Percentiles rank a stretch among this genome's conserved stretches.
Evolutionary conservation across 2,797 vertebrate species (phyloP).

Genomic region (Alfaro cultratus): DNA sequence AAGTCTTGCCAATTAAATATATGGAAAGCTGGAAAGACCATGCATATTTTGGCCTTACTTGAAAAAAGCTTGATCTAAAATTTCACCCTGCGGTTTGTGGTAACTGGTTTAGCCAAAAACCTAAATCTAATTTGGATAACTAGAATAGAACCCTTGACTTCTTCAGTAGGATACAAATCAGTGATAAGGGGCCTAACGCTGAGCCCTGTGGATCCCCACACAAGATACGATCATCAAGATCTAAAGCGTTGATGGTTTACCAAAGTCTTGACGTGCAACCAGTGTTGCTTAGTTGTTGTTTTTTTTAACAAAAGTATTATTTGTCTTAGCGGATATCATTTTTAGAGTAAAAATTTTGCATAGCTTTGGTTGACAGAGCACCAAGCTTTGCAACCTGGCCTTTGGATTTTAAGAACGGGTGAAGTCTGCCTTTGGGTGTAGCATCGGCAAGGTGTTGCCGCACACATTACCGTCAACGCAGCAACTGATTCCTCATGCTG

Average conservation of each 20-base stretch:
- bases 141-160: background rate
- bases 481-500: background rate
- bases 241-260: background rate
- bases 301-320: background rate
- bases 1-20: too few relatives aligned
- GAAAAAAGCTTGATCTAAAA: background rate
- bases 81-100: background rate
- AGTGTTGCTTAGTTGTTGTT: background rate
- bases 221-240: background rate
- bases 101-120: background rate
- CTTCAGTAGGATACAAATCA: background rate
- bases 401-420: background rate
- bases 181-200: background rate
- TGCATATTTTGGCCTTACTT: background rate
- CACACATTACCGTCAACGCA: background rate
- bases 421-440: background rate
- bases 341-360: background rate
- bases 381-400: background rate
- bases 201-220: background rate
- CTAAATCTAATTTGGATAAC: background rate
- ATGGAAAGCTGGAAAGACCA: background rate
- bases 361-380: background rate
- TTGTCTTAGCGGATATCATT: background rate
- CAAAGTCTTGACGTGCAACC: background rate
- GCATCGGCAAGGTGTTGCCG: background rate